Evolutionary conservation across 2,113 vertebrate genomes (phyloP).

Genomic region (Oreochromis niloticus): DNA sequence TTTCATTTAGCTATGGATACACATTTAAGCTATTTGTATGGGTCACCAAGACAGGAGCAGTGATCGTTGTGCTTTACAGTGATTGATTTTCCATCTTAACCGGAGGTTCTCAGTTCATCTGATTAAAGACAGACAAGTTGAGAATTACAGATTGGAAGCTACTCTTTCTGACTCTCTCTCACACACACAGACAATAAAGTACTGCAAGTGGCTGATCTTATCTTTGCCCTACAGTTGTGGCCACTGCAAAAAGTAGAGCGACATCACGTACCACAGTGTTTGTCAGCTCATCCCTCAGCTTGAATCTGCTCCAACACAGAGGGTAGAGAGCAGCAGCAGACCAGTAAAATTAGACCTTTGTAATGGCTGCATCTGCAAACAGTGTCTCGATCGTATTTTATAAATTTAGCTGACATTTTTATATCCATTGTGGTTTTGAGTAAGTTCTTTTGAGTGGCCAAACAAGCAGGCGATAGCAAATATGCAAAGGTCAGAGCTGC

Average conservation of each 20-base stretch:
- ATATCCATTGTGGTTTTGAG: background rate
- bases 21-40: background rate
- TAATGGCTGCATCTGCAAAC: background rate
- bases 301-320: background rate
- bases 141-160: slow-evolving; percentile 39
- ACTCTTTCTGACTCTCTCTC: background rate
- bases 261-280: background rate
- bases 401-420: slow-evolving; percentile 3
- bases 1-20: background rate
- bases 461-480: background rate
- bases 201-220: slow-evolving; percentile 34
- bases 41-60: background rate
- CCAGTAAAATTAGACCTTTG: slow-evolving; percentile 35
- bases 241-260: background rate
- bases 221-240: background rate
- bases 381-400: background rate
- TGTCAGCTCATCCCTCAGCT: slow-evolving; percentile 40
- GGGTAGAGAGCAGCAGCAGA: slow-evolving; percentile 2
- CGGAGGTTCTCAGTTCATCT: slow-evolving; percentile 37
- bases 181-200: background rate
- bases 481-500: slow-evolving; percentile 35
- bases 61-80: slow-evolving; percentile 1
- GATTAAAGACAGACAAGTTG: slow-evolving; percentile 49
- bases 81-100: slow-evolving; percentile 47
- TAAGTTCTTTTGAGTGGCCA: background rate